Percentiles rank a stretch among this genome's conserved stretches.
Conservation (phyloP, 2,888 invertebrate genomes). For the Macroteleia sp. region DNA sequence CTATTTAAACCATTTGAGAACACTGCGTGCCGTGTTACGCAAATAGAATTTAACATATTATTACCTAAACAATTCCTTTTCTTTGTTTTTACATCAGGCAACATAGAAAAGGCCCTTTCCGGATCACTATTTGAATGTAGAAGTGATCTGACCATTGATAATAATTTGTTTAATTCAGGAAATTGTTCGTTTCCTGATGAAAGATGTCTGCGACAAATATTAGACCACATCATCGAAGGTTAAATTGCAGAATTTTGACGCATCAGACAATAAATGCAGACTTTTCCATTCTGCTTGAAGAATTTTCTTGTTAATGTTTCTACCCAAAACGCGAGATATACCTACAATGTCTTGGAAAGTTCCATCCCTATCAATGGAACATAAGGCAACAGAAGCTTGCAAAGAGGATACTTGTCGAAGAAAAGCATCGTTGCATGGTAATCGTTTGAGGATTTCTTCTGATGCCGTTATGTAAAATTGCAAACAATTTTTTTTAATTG, state of each 20-base stretch:
- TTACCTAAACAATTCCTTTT: background rate
- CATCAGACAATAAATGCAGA: no score
- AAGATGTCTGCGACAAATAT: no score
- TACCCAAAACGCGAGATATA: no score
- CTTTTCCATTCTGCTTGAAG: no score
- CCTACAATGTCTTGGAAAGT: background rate
- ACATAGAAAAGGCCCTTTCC: background rate
- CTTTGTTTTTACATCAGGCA: background rate
- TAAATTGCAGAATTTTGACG: no score
- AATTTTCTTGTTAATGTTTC: no score
- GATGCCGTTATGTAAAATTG: conserved; percentile 8
- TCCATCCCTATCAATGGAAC: background rate
- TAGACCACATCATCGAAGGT: no score
- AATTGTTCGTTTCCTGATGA: background rate
- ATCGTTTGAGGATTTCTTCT: conserved; percentile 1
- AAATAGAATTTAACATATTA: no score
- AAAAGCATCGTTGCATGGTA: background rate
- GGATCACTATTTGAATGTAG: background rate
- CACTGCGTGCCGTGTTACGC: no score
- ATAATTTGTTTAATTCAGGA: background rate
- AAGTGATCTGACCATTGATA: background rate
- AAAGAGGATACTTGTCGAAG: background rate
- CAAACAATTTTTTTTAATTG: background rate
- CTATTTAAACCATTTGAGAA: no score
- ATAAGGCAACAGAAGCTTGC: background rate